A percentile compares a stretch with the other conserved stretches of the same genome.
These are phyloP conservation scores for Ploceus nigricollis DNA, from an alignment of 2,113 vertebrate species.

Conservation along the genomic window DNA sequence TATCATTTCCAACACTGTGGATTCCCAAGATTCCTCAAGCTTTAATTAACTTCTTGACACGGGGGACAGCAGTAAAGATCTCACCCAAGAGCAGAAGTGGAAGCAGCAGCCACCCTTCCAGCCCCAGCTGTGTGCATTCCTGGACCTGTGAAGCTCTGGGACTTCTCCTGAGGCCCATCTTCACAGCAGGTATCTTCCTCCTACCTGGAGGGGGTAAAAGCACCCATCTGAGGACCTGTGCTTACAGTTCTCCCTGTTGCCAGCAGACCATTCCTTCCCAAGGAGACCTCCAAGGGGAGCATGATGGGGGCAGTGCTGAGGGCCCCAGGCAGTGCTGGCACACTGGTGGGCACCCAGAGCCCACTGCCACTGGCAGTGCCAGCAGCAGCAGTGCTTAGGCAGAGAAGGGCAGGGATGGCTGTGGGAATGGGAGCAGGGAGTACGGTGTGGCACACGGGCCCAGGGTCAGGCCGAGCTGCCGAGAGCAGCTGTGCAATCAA, in stretches of 20 bases:
- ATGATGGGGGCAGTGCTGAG: neutral
- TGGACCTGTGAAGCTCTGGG: neutral
- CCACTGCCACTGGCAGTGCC: neutral
- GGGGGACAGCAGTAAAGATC: neutral
- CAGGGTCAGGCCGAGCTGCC: fast-evolving
- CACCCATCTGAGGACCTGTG: neutral
- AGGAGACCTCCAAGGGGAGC: neutral
- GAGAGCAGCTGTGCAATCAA: neutral
- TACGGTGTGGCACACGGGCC: fast-evolving
- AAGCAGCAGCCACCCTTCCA: neutral
- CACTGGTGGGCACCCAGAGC: neutral
- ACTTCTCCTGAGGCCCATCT: neutral
- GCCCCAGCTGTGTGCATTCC: neutral
- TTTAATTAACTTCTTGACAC: neutral
- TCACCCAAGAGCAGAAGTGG: neutral
- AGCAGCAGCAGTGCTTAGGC: neutral
- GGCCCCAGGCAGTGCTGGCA: neutral
- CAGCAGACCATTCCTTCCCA: neutral
- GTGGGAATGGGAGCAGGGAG: neutral
- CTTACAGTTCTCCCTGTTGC: neutral
- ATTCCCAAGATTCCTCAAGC: neutral
- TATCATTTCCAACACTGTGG: neutral
- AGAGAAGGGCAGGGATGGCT: neutral
- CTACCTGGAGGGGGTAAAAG: neutral
- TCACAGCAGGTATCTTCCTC: neutral